Conservation (phyloP, 2,888 invertebrate genomes). For the Lasius platythorax region DNA sequence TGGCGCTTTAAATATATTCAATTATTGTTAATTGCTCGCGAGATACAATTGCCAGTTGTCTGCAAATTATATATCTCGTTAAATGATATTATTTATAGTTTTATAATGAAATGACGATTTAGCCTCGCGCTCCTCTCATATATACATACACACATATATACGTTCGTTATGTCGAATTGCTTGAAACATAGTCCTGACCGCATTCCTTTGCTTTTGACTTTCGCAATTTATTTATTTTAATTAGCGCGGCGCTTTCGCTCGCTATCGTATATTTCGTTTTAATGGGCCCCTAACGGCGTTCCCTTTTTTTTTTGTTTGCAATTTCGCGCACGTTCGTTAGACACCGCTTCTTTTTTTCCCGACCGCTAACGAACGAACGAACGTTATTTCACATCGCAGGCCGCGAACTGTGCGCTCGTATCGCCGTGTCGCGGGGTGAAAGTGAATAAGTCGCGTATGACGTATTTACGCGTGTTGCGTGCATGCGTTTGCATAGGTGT, state of each 20-base stretch:
- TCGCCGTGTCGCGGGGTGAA: slow-evolving; percentile 64
- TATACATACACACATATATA: neutral
- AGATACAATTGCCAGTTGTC: slow-evolving; percentile 5
- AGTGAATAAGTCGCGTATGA: slow-evolving; percentile 67
- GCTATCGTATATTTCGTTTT: slow-evolving; percentile 22
- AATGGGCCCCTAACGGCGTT: neutral
- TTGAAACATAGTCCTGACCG: neutral
- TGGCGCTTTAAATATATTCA: slow-evolving; percentile 12
- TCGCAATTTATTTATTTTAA: slow-evolving; percentile 49
- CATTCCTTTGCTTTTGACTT: neutral
- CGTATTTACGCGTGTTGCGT: slow-evolving; percentile 55
- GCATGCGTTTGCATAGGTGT: slow-evolving; percentile 26
- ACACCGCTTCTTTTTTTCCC: neutral
- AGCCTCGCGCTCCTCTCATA: neutral
- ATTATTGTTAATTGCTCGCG: slow-evolving; percentile 8
- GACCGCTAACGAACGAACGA: slow-evolving; percentile 51
- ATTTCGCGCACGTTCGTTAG: slow-evolving; percentile 38
- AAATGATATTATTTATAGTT: slow-evolving; percentile 14
- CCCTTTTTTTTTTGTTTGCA: slow-evolving; percentile 24
- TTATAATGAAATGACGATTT: slow-evolving; percentile 3
- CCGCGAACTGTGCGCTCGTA: slow-evolving; percentile 38
- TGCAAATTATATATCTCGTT: neutral
- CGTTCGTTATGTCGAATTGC: slow-evolving; percentile 4
- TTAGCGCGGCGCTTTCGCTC: slow-evolving; percentile 6
- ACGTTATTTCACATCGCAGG: slow-evolving; percentile 54